A percentile compares a stretch with the other conserved stretches of the same genome.
Conservation (phyloP, 2,797 vertebrate species). For the Leptatherina wallacei region DNA sequence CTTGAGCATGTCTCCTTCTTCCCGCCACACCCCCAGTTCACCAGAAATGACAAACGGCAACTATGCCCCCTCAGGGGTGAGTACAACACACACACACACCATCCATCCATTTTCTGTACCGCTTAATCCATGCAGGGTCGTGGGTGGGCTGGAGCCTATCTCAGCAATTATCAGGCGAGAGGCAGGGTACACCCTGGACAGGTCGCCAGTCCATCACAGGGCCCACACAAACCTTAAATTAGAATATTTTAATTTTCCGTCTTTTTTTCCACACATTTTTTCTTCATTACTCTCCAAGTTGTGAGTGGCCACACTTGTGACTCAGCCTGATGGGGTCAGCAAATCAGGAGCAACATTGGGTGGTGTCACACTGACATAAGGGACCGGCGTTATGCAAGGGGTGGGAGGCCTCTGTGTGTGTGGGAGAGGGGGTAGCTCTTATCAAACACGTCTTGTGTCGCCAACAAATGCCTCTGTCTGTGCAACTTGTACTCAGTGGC, state of each 20-base stretch:
- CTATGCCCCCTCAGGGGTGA: slow-evolving; percentile 86
- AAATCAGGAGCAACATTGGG: slow-evolving; percentile 53
- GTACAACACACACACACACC: slow-evolving; percentile 64
- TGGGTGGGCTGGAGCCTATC: too few relatives aligned
- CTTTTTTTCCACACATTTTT: not conserved
- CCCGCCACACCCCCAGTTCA: slow-evolving; percentile 84
- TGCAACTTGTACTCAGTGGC: slow-evolving; percentile 58
- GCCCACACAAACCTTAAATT: not conserved
- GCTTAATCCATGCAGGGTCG: too few relatives aligned
- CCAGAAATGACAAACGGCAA: slow-evolving; percentile 86
- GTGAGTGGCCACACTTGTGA: slow-evolving; percentile 30
- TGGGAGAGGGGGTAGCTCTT: slow-evolving; percentile 43
- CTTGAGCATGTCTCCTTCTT: slow-evolving; percentile 91
- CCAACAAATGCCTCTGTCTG: slow-evolving; percentile 71
- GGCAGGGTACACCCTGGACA: too few relatives aligned
- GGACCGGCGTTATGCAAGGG: slow-evolving; percentile 49
- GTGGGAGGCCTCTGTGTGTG: slow-evolving; percentile 35
- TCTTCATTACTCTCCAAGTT: not conserved
- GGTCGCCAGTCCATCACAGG: too few relatives aligned
- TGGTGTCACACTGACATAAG: slow-evolving; percentile 51
- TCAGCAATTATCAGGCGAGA: too few relatives aligned
- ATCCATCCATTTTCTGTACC: too few relatives aligned
- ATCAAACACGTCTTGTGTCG: slow-evolving; percentile 76
- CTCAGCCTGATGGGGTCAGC: slow-evolving; percentile 51
- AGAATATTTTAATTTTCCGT: not conserved